Evolutionary conservation across 2,113 vertebrate species (phyloP).

Genomic region (Stegostoma tigrinum): DNA sequence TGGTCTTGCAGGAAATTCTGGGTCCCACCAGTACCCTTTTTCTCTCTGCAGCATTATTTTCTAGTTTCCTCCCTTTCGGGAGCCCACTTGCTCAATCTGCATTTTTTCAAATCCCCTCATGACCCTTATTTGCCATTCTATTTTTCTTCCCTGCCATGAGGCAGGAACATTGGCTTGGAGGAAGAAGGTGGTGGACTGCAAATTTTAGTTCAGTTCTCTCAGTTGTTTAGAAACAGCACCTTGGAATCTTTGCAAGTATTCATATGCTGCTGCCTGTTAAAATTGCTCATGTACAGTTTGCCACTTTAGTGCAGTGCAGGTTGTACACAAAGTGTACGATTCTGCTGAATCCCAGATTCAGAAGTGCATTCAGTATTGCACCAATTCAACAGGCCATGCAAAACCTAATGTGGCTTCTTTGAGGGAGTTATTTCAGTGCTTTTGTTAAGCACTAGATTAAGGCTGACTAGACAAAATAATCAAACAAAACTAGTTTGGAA

Average conservation of each 20-base stretch:
- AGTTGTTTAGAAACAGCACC: neutral
- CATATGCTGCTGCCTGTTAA: neutral
- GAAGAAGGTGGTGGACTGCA: neutral
- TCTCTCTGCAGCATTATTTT: too few relatives aligned
- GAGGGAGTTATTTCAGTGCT: neutral
- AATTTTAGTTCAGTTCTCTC: neutral
- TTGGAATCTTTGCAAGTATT: neutral
- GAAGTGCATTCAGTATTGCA: neutral
- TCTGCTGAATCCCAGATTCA: neutral
- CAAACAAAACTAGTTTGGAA: neutral
- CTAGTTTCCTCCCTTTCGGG: neutral
- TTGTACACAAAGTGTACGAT: neutral
- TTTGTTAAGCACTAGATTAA: neutral
- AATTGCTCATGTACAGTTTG: neutral
- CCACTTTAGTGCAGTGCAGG: neutral
- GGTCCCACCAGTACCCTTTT: neutral
- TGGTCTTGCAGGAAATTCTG: neutral
- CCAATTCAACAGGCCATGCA: neutral
- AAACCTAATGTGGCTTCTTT: neutral
- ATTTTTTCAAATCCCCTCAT: too few relatives aligned
- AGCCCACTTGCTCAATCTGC: too few relatives aligned
- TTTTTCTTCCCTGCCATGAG: too few relatives aligned
- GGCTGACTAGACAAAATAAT: neutral
- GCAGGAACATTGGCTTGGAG: neutral
- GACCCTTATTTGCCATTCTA: too few relatives aligned